phyloP scores from a whole-genome alignment of 2,113 vertebrate genomes.

The Natator depressus region DNA sequence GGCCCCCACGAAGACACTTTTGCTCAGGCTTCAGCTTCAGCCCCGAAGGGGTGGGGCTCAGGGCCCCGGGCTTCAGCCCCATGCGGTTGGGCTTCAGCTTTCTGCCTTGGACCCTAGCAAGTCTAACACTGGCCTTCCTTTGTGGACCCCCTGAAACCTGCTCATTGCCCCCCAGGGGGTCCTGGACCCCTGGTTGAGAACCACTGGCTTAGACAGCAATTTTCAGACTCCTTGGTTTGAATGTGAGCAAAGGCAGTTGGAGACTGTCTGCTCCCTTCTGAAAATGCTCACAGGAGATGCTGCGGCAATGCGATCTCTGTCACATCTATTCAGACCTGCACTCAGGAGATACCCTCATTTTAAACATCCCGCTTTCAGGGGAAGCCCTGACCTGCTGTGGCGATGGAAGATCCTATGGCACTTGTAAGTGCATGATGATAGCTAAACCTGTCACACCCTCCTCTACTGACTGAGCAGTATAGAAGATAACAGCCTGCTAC shows the following conservation, averaged over 20 bases:
- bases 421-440: neutral
- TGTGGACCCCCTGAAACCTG: too few relatives aligned
- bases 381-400: rapidly evolving
- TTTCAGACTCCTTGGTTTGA: neutral
- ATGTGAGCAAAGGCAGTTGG: neutral
- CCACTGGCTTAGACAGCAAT: conserved; percentile 41
- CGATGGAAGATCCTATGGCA: neutral
- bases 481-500: neutral
- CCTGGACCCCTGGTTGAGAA: too few relatives aligned
- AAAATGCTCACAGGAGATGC: neutral
- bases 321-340: neutral
- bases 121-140: too few relatives aligned
- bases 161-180: too few relatives aligned
- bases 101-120: too few relatives aligned
- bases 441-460: neutral
- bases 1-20: too few relatives aligned
- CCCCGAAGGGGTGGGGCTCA: too few relatives aligned
- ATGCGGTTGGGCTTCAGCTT: too few relatives aligned
- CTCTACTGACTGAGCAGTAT: neutral
- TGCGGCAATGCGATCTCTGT: neutral
- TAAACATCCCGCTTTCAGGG: neutral
- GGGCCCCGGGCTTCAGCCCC: too few relatives aligned
- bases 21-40: too few relatives aligned
- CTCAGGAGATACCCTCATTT: neutral
- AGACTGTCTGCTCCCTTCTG: neutral